phyloP scores from a whole-genome alignment of 2,888 invertebrate genomes.

The Drepanosiphum platanoidis region DNA sequence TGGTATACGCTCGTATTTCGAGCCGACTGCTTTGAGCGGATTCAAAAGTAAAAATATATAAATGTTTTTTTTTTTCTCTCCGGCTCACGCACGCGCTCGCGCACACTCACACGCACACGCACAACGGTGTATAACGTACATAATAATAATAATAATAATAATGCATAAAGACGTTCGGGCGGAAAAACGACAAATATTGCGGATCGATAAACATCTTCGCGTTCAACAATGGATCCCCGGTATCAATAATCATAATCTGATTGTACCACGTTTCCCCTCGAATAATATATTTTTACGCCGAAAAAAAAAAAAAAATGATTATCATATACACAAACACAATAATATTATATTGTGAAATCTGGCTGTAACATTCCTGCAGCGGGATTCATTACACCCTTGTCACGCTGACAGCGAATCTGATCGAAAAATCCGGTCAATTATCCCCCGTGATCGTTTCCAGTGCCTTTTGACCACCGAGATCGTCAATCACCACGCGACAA shows the following conservation, averaged over 20 bases:
- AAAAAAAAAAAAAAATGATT: slow-evolving; percentile 47
- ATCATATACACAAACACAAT: slow-evolving; percentile 46
- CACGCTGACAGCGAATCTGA: slow-evolving; percentile 61
- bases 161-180: slow-evolving; percentile 58
- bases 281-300: slow-evolving; percentile 43
- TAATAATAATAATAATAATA: too few relatives aligned
- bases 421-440: slow-evolving; percentile 62
- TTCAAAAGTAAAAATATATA: background rate
- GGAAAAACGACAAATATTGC: slow-evolving; percentile 60
- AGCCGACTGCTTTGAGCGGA: slow-evolving; percentile 13
- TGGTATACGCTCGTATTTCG: background rate
- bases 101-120: background rate
- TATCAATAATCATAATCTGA: slow-evolving; percentile 59
- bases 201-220: slow-evolving; percentile 59
- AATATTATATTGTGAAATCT: slow-evolving; percentile 44
- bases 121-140: background rate
- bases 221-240: slow-evolving; percentile 39
- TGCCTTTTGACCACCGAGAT: slow-evolving; percentile 56
- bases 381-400: slow-evolving; percentile 62
- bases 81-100: background rate
- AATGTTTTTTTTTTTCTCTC: background rate
- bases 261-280: slow-evolving; percentile 45
- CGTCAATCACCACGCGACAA: slow-evolving; percentile 53
- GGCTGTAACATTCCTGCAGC: slow-evolving; percentile 49
- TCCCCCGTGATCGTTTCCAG: slow-evolving; percentile 56